Percentiles rank a stretch among this genome's conserved stretches.
Evolutionary conservation across 2,113 vertebrate species (phyloP).

Genomic region (Sinocyclocheilus rhinocerous): DNA sequence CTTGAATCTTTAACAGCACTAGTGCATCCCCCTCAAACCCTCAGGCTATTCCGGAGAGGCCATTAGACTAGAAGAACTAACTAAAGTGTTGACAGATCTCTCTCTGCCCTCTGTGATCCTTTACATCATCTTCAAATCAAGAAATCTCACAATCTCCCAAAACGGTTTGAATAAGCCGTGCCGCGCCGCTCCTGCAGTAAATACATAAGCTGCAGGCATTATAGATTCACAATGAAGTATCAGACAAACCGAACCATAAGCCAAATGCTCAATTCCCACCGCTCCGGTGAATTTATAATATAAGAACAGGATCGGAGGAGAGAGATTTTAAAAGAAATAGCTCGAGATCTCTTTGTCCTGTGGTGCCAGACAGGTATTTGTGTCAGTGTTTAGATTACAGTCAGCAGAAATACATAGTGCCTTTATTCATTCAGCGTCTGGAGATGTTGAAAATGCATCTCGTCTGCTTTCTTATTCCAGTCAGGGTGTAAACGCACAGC

Average conservation of each 20-base stretch:
- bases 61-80: neutral
- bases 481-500: neutral
- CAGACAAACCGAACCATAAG: neutral
- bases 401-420: conserved; percentile 14
- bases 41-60: neutral
- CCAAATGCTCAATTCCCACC: conserved; percentile 5
- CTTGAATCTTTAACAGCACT: neutral
- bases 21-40: neutral
- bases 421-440: neutral
- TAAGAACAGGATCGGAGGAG: neutral
- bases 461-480: conserved; percentile 17
- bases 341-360: neutral
- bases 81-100: neutral
- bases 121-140: conserved; percentile 21
- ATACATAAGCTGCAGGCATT: conserved; percentile 5
- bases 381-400: conserved; percentile 25
- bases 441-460: conserved; percentile 18
- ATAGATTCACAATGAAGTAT: conserved; percentile 1
- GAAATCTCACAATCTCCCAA: conserved; percentile 20
- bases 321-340: conserved; percentile 1
- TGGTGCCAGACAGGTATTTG: neutral
- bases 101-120: neutral
- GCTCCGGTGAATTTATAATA: neutral
- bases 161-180: conserved; percentile 4
- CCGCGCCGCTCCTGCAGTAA: neutral